Conservation (phyloP, 2,113 vertebrate genomes). For the Machaerirhynchus nigripectus region DNA sequence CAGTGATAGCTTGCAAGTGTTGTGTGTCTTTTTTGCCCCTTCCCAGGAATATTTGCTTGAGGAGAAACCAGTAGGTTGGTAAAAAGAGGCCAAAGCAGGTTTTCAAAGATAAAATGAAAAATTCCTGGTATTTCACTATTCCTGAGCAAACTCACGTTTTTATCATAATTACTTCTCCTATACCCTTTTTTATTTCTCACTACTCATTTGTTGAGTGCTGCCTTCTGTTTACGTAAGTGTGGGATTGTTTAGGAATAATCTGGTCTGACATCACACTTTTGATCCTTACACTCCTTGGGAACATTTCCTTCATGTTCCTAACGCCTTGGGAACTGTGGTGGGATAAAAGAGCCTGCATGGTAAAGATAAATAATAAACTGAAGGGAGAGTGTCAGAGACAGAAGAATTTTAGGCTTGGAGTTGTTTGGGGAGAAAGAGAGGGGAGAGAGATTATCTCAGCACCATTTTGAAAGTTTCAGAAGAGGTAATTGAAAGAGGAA, state of each 20-base stretch:
- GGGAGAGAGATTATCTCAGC: background rate
- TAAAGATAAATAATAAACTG: background rate
- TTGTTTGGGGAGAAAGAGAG: background rate
- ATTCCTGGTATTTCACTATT: background rate
- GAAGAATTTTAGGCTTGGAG: background rate
- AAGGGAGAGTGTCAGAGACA: background rate
- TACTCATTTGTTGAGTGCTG: background rate
- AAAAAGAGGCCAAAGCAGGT: background rate
- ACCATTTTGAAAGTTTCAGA: background rate
- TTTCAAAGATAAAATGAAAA: background rate
- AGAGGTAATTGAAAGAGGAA: background rate
- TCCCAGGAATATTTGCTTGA: background rate
- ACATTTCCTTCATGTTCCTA: background rate
- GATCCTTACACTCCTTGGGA: background rate
- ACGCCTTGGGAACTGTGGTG: background rate
- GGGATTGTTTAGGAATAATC: conserved; percentile 2
- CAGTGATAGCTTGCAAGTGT: background rate
- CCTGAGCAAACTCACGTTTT: background rate
- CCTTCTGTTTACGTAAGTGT: background rate
- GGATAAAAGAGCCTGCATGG: background rate
- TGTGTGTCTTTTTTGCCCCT: background rate
- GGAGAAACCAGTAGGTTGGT: background rate
- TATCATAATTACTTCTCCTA: background rate
- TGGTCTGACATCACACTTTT: background rate
- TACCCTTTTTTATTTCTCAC: background rate